phyloP scores from a whole-genome alignment of 2,113 vertebrate species.

The Calyptommatus sinebrachiatus region DNA sequence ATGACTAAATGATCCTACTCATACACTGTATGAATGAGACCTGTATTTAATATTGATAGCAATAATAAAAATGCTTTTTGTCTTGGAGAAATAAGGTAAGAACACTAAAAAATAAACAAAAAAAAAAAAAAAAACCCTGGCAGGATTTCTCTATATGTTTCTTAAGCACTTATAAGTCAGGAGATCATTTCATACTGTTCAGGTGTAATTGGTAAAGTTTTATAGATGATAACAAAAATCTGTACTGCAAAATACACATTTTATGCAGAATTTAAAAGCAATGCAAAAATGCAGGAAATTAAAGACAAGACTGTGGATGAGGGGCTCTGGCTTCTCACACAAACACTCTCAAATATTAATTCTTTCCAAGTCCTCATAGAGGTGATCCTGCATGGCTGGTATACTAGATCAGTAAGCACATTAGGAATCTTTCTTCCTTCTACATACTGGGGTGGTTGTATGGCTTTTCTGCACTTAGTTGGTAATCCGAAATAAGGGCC shows the following conservation, averaged over 20 bases:
- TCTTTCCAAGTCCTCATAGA: not conserved
- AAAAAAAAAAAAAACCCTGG: not conserved
- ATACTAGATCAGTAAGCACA: no score
- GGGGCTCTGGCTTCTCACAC: not conserved
- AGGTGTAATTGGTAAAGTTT: not conserved
- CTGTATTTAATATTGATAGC: slow-evolving; percentile 77
- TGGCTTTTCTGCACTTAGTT: no score
- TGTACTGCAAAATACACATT: not conserved
- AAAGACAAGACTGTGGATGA: not conserved
- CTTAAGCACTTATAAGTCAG: not conserved
- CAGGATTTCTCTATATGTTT: not conserved
- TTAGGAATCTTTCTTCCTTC: no score
- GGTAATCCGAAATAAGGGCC: no score
- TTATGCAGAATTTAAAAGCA: not conserved
- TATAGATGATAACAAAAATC: not conserved
- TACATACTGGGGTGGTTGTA: no score
- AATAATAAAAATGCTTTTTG: slow-evolving; percentile 68
- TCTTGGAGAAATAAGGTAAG: slow-evolving; percentile 77
- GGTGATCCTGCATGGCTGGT: no score
- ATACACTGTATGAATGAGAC: slow-evolving; percentile 84
- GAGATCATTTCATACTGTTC: not conserved
- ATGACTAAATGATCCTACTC: slow-evolving; percentile 75
- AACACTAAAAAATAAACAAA: slow-evolving; percentile 39
- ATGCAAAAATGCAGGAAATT: not conserved
- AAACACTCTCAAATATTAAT: not conserved